Conservation (phyloP, 2,113 vertebrate species). For the Electrona antarctica region DNA sequence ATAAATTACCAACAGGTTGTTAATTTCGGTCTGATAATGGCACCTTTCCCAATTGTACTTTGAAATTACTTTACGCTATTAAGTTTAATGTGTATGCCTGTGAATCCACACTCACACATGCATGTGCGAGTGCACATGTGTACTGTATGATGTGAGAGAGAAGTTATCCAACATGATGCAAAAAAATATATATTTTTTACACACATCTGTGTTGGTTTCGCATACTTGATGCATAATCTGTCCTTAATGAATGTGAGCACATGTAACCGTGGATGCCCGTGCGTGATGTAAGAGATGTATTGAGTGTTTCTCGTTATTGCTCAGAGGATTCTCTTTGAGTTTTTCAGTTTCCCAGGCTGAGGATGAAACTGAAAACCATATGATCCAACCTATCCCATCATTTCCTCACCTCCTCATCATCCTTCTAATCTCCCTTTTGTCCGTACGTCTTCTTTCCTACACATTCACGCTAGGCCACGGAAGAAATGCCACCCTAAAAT, state of each 20-base stretch:
- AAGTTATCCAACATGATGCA: not conserved
- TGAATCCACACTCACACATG: not conserved
- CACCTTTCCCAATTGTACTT: not conserved
- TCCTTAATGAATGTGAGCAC: too few relatives aligned
- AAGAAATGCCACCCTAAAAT: too few relatives aligned
- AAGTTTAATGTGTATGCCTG: slow-evolving; percentile 1
- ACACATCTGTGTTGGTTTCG: not conserved
- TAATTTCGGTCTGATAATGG: not conserved
- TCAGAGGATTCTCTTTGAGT: not conserved
- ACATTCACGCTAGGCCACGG: too few relatives aligned
- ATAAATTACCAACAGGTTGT: not conserved
- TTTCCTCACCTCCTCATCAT: slow-evolving; percentile 20
- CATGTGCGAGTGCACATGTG: not conserved
- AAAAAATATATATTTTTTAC: not conserved
- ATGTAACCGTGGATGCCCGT: too few relatives aligned
- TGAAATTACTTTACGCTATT: not conserved
- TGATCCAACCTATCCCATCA: slow-evolving; percentile 19
- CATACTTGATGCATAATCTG: not conserved
- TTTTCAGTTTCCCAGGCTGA: slow-evolving; percentile 18
- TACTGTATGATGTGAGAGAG: too few relatives aligned
- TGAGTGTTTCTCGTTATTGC: too few relatives aligned
- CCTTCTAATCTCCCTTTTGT: slow-evolving; percentile 10
- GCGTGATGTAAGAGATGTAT: too few relatives aligned
- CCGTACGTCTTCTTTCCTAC: not conserved
- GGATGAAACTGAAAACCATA: slow-evolving; percentile 35